Percentiles rank a stretch among this genome's conserved stretches.
Evolutionary conservation across 2,113 vertebrate genomes (phyloP).

Genomic region (Campylomormyrus numenius): DNA sequence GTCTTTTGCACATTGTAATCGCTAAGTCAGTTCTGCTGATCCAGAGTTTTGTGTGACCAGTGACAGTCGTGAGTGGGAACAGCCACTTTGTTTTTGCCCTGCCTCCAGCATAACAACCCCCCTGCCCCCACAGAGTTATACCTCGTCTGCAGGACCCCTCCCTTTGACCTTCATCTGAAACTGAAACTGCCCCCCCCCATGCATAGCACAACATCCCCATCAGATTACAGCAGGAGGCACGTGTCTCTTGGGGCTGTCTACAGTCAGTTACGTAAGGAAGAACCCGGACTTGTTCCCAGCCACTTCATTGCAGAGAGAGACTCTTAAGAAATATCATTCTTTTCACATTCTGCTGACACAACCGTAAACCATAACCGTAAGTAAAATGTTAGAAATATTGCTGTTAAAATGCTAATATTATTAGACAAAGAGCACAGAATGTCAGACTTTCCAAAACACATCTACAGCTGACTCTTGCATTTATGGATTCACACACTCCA

Average conservation of each 20-base stretch:
- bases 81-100: not conserved
- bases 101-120: not conserved
- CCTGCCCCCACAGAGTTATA: not conserved
- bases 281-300: not conserved
- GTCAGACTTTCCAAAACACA: not conserved
- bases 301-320: not conserved
- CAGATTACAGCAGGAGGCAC: not conserved
- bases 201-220: not conserved
- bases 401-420: not conserved
- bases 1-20: not conserved
- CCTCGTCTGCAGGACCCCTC: not conserved
- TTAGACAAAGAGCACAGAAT: not conserved
- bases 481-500: not conserved
- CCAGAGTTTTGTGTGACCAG: not conserved
- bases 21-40: not conserved
- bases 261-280: not conserved
- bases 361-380: not conserved
- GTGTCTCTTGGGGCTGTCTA: not conserved
- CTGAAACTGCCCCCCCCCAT: not conserved
- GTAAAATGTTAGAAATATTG: not conserved
- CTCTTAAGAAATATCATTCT: not conserved
- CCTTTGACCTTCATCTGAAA: not conserved
- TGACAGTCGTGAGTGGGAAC: not conserved
- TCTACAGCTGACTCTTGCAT: not conserved
- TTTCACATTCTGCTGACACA: not conserved